A percentile compares a stretch with the other conserved stretches of the same genome.
Evolutionary conservation across 2,797 vertebrate genomes (phyloP).

Genomic region (Gambusia yucatana): DNA sequence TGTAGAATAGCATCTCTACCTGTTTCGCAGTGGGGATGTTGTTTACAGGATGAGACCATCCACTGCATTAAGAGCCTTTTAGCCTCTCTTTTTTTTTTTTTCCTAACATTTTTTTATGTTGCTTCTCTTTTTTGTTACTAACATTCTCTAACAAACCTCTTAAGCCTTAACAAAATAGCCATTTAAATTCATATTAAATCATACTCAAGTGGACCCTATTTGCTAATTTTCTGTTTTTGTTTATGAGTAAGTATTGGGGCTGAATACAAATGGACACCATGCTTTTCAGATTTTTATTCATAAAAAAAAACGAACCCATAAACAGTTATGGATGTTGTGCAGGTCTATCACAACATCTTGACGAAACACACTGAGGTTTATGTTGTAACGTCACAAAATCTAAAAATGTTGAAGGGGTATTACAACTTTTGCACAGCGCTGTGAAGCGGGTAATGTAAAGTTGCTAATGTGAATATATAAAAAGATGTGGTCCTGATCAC

Average conservation of each 20-base stretch:
- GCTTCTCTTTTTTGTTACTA: neutral
- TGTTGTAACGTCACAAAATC: neutral
- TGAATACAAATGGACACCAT: neutral
- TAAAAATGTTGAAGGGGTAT: neutral
- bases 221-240: neutral
- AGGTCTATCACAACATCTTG: neutral
- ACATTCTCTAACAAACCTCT: neutral
- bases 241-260: neutral
- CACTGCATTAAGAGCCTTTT: neutral
- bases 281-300: neutral
- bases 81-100: neutral
- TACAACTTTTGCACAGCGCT: neutral
- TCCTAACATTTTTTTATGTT: no score
- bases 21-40: neutral
- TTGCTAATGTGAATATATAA: neutral
- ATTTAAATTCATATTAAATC: neutral
- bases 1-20: neutral
- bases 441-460: neutral
- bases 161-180: neutral
- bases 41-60: neutral
- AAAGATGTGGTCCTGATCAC: neutral
- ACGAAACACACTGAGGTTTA: neutral
- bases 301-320: neutral
- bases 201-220: neutral
- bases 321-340: neutral